A percentile compares a stretch with the other conserved stretches of the same genome.
These are phyloP conservation scores for Bombycilla garrulus DNA, from an alignment of 2,113 vertebrate genomes.

Conservation along the genomic window DNA sequence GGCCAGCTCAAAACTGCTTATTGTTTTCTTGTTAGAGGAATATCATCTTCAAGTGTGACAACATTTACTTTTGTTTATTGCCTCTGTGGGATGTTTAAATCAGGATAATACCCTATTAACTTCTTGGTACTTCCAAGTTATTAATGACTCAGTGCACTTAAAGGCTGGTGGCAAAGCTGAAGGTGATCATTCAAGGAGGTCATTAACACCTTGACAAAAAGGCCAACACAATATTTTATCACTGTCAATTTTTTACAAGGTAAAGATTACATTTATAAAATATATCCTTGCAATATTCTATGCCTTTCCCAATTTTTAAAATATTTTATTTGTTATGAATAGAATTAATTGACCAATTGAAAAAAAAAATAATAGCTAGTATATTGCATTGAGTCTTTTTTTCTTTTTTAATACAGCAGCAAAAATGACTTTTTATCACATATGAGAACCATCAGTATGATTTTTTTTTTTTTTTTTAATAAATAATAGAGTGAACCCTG, in stretches of 20 bases:
- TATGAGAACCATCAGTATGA: neutral
- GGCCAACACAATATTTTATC: neutral
- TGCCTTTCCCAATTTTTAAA: neutral
- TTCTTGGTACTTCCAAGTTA: neutral
- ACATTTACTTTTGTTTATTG: conserved; percentile 38
- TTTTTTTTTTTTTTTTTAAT: neutral
- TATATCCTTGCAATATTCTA: neutral
- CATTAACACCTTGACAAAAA: conserved; percentile 21
- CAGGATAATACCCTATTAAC: neutral
- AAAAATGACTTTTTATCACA: neutral
- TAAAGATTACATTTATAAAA: neutral
- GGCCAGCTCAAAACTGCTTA: neutral
- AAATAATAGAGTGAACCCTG: neutral
- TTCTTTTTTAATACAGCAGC: neutral
- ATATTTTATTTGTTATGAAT: neutral
- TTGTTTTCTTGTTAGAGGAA: conserved; percentile 1
- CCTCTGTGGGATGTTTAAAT: conserved; percentile 33
- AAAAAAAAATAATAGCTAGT: neutral
- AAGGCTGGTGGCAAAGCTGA: conserved; percentile 22
- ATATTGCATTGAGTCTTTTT: neutral
- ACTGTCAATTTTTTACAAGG: neutral
- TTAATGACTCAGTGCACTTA: conserved; percentile 28
- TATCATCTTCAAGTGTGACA: neutral
- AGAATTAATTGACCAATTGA: neutral
- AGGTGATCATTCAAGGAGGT: conserved; percentile 28